Evolutionary conservation across 2,888 invertebrate genomes (phyloP), one percentile per base, ranked within the genome.

Genomic region (Aporophyla lueneburgensis): DNA sequence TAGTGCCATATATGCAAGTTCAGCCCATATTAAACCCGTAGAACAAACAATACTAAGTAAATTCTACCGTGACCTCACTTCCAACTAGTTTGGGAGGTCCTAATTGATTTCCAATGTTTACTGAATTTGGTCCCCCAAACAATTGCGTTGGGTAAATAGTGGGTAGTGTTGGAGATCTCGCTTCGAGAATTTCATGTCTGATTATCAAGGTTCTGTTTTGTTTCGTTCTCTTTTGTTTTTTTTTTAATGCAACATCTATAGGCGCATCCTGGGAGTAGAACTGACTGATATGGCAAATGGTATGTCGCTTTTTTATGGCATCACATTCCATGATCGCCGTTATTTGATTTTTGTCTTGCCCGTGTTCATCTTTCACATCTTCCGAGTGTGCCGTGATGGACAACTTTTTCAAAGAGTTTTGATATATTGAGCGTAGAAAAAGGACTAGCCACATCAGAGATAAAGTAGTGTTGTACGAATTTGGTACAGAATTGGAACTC

Each of bases 101-200:
- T 89, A 89, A 89, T 89, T 89, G 89, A 89, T 89, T 89, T 88
- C 84, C 89, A 87, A 87, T 89, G 89, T 89, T 89, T 89, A 87
- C 88, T 72, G 80, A 81, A 84, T 84, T 85, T 75, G 80, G 80
- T 80, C 79, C 74, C 80, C 74, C 63, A 81, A 86, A 84, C 87
- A 88, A 84, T 88, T 74, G 84, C 54, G 74, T 86, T 81, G 63
- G 51, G 80, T 74, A 82, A 84, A 84, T 74, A 79, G 66, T 27
- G 63, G 70, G 56, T 74, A 46, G 78, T 75, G 80, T 74, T 62
- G 71, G 76, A 80, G 71, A 83, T 80, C 74, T 83, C 62, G 66
- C 69, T 74, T 71, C 16, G 62, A 62, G 46, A 78, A 69, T 59
- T 79, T 69, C 65, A 62, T 68, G 66, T 79, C 74, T 76, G 78